Percentiles rank a stretch among this genome's conserved stretches.
These are phyloP conservation scores for Sprattus sprattus DNA, from an alignment of 2,113 vertebrate species.

Conservation along the genomic window DNA sequence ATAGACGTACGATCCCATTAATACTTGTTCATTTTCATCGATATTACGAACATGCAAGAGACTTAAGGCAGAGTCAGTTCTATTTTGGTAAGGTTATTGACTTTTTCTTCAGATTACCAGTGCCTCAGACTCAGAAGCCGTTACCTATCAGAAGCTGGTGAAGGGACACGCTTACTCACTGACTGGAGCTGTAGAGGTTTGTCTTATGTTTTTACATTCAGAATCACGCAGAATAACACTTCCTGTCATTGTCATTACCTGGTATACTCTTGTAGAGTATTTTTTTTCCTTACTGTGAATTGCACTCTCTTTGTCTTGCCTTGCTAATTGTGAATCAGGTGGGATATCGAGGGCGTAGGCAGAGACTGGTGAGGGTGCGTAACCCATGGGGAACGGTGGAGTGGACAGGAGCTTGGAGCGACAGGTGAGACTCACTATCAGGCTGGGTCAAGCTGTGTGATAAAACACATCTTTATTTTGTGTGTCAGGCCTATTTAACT, in stretches of 20 bases:
- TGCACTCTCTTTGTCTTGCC: not conserved
- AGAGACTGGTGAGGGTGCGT: conserved; percentile 79
- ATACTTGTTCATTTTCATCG: not conserved
- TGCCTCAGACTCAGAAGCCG: conserved; percentile 66
- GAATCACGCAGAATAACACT: not conserved
- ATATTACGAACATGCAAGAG: not conserved
- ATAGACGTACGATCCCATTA: conserved; percentile 60
- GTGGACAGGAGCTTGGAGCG: conserved; percentile 84
- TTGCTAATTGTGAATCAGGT: conserved; percentile 63
- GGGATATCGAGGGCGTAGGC: conserved; percentile 68
- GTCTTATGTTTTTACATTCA: not conserved
- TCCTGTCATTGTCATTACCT: not conserved
- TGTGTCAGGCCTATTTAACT: not conserved
- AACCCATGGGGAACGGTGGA: conserved; percentile 88
- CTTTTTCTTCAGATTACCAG: conserved; percentile 52
- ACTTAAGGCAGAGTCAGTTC: not conserved
- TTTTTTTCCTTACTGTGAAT: not conserved
- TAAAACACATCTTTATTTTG: not conserved
- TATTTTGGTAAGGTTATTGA: not conserved
- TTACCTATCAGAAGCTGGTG: conserved; percentile 76
- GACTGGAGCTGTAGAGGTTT: conserved; percentile 76
- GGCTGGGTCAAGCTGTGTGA: not conserved
- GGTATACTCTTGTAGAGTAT: no score
- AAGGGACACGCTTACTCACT: conserved; percentile 80
- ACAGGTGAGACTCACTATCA: conserved; percentile 68